Evolutionary conservation across 2,113 vertebrate genomes (phyloP), one percentile per base, ranked within the genome.

Genomic region (Bubalus kerabau): DNA sequence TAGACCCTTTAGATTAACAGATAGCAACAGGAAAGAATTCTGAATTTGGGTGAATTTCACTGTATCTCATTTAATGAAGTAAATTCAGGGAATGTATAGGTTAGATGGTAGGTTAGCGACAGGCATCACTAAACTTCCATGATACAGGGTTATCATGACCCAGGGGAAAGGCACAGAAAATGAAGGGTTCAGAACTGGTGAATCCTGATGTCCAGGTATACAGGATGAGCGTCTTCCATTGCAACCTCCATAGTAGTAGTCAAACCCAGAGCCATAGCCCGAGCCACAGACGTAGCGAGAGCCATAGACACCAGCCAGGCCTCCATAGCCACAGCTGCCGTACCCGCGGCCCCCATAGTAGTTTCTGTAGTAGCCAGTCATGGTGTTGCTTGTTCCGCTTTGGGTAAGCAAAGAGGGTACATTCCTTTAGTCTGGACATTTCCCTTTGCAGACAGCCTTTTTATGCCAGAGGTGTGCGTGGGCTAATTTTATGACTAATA

Each of bases 401-500:
- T 92, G 36, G 59, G 10, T 80, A 43, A 46, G 90, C 30, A 3
- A 91, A 6, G 24, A 91, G 48, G 9, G 43, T 6, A 88, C 5
- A 36, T 93, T 40, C 94, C 24, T 86, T 93, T 9, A 71, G 62
- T 96, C 10, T 95, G 83, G 16, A 43, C 6, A 50, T 3, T 78
- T 56, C 50, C 54, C 5, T 7, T 26, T 95, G 15, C 15, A 71
- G 36, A 60, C 23, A 50, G 9, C n/a, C 50, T 97, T 97, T 98
- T 97, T 94, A 96, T n/a, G 12, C 5, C 6, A 2, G 54, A 5
- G 21, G 2, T 28, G 7, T 59, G 85, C 64, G 82, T 60, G 54
- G 64, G 12, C 30, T 71, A 67, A 83, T 88, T 97, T 97, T 96
- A 60, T 93, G 94, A 89, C 62, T 97, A 48, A 93, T 91, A 6